Conservation (phyloP, 2,888 invertebrate species). For the Machimus atricapillus region DNA sequence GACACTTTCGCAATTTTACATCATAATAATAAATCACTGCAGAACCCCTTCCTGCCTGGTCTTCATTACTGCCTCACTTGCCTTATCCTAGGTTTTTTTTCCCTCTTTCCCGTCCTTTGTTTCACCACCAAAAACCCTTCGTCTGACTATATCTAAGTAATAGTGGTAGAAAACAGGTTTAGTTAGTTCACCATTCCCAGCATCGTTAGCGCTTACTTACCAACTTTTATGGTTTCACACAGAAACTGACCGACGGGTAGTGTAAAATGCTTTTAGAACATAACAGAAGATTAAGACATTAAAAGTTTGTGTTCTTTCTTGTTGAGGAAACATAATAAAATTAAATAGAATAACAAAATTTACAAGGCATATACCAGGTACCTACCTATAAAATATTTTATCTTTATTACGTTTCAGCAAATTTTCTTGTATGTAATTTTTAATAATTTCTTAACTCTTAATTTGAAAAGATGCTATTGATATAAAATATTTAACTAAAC, state of each 20-base stretch:
- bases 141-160: background rate
- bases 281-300: background rate
- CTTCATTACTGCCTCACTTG: background rate
- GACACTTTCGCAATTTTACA: background rate
- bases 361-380: background rate
- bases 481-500: too few species aligned
- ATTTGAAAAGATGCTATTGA: background rate
- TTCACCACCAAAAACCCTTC: background rate
- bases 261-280: background rate
- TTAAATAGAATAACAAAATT: background rate
- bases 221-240: background rate
- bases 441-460: too few species aligned
- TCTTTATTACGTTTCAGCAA: background rate
- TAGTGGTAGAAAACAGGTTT: background rate
- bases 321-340: background rate
- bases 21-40: background rate
- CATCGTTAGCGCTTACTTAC: background rate
- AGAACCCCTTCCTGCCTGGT: background rate
- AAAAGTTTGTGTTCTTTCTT: background rate
- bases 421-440: too few species aligned
- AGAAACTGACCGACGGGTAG: background rate
- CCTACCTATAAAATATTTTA: background rate
- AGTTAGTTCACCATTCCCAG: background rate
- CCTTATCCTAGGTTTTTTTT: background rate
- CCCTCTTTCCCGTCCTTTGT: background rate